A percentile compares a stretch with the other conserved stretches of the same genome.
These are phyloP conservation scores for Melieria picta DNA, from an alignment of 2,888 invertebrate species.

Conservation along the genomic window DNA sequence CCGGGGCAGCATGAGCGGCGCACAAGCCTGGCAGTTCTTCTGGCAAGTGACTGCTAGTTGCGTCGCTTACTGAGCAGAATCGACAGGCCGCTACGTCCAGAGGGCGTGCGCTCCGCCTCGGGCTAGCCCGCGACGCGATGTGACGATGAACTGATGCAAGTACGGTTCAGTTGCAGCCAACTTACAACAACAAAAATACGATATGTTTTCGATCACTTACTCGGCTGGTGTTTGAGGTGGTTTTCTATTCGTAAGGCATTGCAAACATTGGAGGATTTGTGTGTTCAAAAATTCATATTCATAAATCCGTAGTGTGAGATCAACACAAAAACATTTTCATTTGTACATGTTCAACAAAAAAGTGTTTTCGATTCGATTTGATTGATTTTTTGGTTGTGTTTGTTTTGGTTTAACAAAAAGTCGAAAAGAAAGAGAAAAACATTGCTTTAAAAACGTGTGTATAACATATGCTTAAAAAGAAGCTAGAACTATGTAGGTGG, in stretches of 20 bases:
- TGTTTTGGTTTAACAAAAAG: conserved; percentile 44
- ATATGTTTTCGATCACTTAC: conserved; percentile 55
- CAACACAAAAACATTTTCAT: conserved; percentile 46
- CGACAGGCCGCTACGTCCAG: no score
- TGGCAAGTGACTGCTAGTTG: no score
- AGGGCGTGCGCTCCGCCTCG: no score
- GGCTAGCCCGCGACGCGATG: no score
- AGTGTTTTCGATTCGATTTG: no score
- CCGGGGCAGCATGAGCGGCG: no score
- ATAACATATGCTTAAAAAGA: conserved; percentile 42
- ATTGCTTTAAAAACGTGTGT: conserved; percentile 53
- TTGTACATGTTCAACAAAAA: conserved; percentile 50
- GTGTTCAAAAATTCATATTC: conserved; percentile 48
- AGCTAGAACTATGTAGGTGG: conserved; percentile 18
- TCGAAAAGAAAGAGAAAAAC: conserved; percentile 58
- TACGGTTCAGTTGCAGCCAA: conserved; percentile 27
- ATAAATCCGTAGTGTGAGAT: conserved; percentile 41
- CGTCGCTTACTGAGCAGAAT: no score
- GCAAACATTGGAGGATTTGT: conserved; percentile 44
- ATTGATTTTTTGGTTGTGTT: conserved; percentile 6
- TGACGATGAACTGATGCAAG: background rate
- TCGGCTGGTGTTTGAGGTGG: conserved; percentile 66
- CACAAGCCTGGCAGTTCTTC: no score
- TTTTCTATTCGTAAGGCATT: conserved; percentile 62
- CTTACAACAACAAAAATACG: conserved; percentile 29